Percentiles rank a stretch among this genome's conserved stretches.
Conservation (phyloP, 1,140 invertebrate genomes). For the Caenorhabditis tropicalis region DNA sequence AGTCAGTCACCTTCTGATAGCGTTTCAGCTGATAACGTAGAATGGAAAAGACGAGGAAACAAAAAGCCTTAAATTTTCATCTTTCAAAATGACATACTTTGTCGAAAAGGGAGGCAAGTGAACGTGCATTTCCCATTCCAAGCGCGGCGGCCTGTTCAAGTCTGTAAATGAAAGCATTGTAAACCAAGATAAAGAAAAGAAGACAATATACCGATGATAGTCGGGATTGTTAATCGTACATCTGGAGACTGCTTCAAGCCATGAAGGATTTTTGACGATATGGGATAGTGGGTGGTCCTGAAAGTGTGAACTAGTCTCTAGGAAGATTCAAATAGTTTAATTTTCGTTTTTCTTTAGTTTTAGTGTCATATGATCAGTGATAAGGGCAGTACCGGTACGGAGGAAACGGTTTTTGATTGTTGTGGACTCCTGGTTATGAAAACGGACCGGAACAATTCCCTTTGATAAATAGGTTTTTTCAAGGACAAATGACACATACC, state of each 20-base stretch:
- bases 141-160: constrained; percentile 65
- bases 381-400: neutral
- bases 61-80: neutral
- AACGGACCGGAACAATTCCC: neutral
- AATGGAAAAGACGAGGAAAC: neutral
- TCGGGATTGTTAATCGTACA: constrained; percentile 55
- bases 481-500: constrained; percentile 28
- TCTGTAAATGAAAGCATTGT: constrained; percentile 40
- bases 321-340: constrained; percentile 41
- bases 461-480: neutral
- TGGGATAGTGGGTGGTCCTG: constrained; percentile 52
- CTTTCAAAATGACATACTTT: constrained; percentile 39
- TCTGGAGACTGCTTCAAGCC: constrained; percentile 59
- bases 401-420: constrained; percentile 32
- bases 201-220: constrained; percentile 60
- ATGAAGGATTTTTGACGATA: constrained; percentile 60
- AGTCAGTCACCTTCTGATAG: neutral
- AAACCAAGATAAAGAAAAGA: neutral
- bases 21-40: neutral
- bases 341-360: neutral
- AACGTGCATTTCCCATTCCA: constrained; percentile 71
- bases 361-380: constrained; percentile 23
- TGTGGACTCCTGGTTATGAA: constrained; percentile 5
- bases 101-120: constrained; percentile 68
- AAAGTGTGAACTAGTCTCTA: neutral